phyloP scores from a whole-genome alignment of 2,113 vertebrate species.

The Leiothrix lutea region DNA sequence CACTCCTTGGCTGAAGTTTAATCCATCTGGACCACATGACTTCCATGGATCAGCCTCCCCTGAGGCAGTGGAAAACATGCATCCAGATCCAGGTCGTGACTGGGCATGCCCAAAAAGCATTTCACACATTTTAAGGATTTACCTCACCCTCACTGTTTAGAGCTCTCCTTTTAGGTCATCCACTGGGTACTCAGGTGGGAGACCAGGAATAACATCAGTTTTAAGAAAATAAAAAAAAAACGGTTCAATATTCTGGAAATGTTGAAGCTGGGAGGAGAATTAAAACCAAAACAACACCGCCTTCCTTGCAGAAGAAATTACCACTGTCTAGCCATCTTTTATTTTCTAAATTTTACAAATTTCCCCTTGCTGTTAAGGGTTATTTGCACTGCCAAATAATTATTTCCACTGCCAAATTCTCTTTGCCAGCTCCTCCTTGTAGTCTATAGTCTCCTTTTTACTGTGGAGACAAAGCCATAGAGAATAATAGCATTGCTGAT shows the following conservation, averaged over 20 bases:
- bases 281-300: not conserved
- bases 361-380: not conserved
- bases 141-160: fast-evolving
- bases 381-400: not conserved
- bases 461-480: not conserved
- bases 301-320: not conserved
- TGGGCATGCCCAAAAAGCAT: not conserved
- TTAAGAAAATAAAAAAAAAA: not conserved
- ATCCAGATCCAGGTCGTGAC: not conserved
- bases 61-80: not conserved
- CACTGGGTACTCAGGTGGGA: not conserved
- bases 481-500: not conserved
- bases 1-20: not conserved
- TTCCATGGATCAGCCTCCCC: not conserved
- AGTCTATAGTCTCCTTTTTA: not conserved
- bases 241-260: not conserved
- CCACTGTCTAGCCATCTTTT: not conserved
- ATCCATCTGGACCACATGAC: not conserved
- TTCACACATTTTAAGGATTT: not conserved
- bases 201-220: not conserved
- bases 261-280: not conserved
- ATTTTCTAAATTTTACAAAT: not conserved
- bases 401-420: not conserved
- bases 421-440: not conserved
- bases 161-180: not conserved